Evolutionary conservation across 2,888 invertebrate genomes (phyloP).

Genomic region (Drosophila neonasuta): DNA sequence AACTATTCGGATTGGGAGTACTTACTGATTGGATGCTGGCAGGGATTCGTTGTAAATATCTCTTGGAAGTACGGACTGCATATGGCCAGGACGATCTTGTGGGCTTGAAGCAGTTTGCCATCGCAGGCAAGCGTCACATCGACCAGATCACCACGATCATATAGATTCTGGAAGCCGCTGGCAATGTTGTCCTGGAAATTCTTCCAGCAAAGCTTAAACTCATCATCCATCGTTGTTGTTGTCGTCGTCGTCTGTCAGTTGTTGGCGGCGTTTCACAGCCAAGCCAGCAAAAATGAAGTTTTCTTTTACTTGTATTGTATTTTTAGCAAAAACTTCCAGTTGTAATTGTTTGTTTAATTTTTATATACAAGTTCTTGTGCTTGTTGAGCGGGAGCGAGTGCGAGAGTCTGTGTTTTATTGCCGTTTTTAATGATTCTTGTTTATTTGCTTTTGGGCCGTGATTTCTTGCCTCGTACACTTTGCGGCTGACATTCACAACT

Average conservation of each 20-base stretch:
- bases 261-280: constrained; percentile 37
- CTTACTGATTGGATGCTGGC: constrained; percentile 83
- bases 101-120: constrained; percentile 83
- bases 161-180: constrained; percentile 82
- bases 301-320: constrained; percentile 4
- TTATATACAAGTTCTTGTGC: constrained; percentile 4
- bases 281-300: constrained; percentile 23
- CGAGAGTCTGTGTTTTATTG: constrained; percentile 56
- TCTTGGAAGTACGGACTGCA: constrained; percentile 84
- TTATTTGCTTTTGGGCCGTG: constrained; percentile 72
- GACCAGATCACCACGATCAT: constrained; percentile 83
- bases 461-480: constrained; percentile 65
- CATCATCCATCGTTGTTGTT: constrained; percentile 80
- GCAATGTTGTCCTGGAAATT: constrained; percentile 83
- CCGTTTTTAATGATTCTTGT: constrained; percentile 68
- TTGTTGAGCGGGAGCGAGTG: constrained; percentile 24
- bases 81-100: constrained; percentile 83
- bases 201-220: constrained; percentile 83
- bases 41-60: constrained; percentile 82
- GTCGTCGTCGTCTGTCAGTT: constrained; percentile 16
- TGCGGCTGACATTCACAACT: constrained; percentile 72
- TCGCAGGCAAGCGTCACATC: constrained; percentile 84
- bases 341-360: constrained; percentile 28
- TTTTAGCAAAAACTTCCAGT: constrained; percentile 24
- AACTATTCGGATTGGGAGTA: constrained; percentile 38